Percentiles rank a stretch among this genome's conserved stretches.
Evolutionary conservation across 2,888 invertebrate genomes (phyloP).

Genomic region (Brassicogethes aeneus): DNA sequence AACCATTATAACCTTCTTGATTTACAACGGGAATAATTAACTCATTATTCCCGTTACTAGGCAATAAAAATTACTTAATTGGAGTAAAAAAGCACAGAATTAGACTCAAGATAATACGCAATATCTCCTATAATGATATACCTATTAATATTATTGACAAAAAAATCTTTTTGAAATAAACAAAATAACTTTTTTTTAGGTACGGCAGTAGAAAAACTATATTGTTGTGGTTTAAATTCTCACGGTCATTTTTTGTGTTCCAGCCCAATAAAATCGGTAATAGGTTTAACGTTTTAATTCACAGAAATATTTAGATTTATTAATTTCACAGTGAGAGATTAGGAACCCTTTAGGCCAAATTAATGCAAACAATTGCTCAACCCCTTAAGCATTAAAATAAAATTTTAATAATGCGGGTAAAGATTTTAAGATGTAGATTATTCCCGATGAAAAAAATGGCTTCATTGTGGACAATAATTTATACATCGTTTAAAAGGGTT

Average conservation of each 20-base stretch:
- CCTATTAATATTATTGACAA: too few relatives aligned
- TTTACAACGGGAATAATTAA: too few relatives aligned
- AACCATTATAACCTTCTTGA: too few relatives aligned
- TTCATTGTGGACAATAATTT: slow-evolving; percentile 15
- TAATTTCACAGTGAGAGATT: slow-evolving; percentile 30
- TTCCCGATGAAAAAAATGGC: slow-evolving; percentile 4
- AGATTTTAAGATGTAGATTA: not conserved
- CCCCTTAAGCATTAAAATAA: not conserved
- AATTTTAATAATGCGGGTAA: slow-evolving; percentile 1
- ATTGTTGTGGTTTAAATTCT: not conserved
- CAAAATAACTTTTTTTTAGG: too few relatives aligned
- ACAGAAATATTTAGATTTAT: slow-evolving; percentile 30
- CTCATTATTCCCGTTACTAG: too few relatives aligned
- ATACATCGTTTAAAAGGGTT: slow-evolving; percentile 23
- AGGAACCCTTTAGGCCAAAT: slow-evolving; percentile 9
- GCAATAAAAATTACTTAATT: too few relatives aligned
- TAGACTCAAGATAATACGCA: too few relatives aligned
- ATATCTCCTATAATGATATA: too few relatives aligned
- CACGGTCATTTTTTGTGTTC: not conserved
- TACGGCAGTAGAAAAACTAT: too few relatives aligned
- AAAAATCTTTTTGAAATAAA: too few relatives aligned
- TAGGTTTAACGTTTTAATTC: slow-evolving; percentile 10
- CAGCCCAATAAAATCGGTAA: not conserved
- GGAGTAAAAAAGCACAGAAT: too few relatives aligned
- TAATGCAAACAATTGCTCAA: slow-evolving; percentile 1